Percentiles rank a stretch among this genome's conserved stretches.
Evolutionary conservation across 2,113 vertebrate species (phyloP).

Genomic region (Penelope pileata): DNA sequence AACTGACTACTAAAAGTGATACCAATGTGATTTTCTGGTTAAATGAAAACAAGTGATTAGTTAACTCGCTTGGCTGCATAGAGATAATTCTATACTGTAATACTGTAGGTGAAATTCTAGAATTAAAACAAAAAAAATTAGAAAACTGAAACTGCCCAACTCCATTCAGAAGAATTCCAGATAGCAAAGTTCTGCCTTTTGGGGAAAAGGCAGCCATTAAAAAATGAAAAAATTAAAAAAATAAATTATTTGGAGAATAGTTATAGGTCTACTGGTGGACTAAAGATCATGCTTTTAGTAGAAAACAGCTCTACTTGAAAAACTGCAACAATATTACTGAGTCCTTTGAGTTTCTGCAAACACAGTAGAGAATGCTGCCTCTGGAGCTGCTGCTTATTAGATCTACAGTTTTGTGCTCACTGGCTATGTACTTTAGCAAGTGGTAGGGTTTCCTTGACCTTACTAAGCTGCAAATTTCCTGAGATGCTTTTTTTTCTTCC

Average conservation of each 20-base stretch:
- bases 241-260: background rate
- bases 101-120: background rate
- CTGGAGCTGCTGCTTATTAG: background rate
- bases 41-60: background rate
- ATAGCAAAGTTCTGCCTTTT: background rate
- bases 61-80: background rate
- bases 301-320: background rate
- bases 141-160: background rate
- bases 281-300: background rate
- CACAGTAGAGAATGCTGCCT: background rate
- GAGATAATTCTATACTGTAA: background rate
- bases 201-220: background rate
- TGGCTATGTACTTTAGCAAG: accelerated
- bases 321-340: background rate
- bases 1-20: background rate
- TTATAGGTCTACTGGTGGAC: background rate
- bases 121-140: background rate
- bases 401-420: background rate
- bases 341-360: background rate
- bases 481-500: background rate
- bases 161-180: background rate
- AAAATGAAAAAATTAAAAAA: background rate
- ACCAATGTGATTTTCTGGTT: background rate
- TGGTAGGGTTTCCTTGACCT: background rate
- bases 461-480: background rate